Evolutionary conservation across 2,113 vertebrate species (phyloP).

Genomic region (Smithornis capensis): DNA sequence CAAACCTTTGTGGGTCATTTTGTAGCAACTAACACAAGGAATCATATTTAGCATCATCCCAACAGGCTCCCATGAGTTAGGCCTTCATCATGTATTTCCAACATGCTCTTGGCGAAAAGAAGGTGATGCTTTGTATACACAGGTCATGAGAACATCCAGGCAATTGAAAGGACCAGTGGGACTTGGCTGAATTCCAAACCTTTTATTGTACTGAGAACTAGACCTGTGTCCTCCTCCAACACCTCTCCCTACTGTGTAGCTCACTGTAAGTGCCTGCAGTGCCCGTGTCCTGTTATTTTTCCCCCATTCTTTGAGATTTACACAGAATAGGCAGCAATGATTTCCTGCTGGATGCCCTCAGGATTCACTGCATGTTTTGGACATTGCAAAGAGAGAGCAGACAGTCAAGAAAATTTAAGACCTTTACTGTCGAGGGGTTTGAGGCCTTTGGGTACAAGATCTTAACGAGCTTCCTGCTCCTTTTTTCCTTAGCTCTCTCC

Average conservation of each 20-base stretch:
- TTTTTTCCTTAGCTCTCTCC: not conserved
- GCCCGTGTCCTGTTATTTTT: not conserved
- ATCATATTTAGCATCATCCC: not conserved
- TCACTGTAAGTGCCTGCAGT: fast-evolving
- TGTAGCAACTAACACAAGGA: not conserved
- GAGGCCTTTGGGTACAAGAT: not conserved
- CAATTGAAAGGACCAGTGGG: not conserved
- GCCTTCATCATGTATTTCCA: not conserved
- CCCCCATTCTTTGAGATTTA: not conserved
- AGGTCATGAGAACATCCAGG: not conserved
- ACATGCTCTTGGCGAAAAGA: not conserved
- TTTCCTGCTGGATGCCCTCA: constrained; percentile 5
- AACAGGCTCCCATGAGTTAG: not conserved
- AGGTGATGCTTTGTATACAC: not conserved
- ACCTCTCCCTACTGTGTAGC: not conserved
- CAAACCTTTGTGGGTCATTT: not conserved
- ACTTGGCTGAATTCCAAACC: not conserved
- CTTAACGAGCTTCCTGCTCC: constrained; percentile 17
- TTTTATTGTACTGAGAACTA: not conserved
- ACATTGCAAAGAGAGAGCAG: not conserved
- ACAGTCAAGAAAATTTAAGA: not conserved
- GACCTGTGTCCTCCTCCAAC: not conserved
- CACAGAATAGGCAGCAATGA: not conserved
- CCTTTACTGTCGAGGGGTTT: not conserved
- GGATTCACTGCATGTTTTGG: not conserved